phyloP scores from a whole-genome alignment of 1,140 invertebrate genomes.

The Riptortus pedestris region DNA sequence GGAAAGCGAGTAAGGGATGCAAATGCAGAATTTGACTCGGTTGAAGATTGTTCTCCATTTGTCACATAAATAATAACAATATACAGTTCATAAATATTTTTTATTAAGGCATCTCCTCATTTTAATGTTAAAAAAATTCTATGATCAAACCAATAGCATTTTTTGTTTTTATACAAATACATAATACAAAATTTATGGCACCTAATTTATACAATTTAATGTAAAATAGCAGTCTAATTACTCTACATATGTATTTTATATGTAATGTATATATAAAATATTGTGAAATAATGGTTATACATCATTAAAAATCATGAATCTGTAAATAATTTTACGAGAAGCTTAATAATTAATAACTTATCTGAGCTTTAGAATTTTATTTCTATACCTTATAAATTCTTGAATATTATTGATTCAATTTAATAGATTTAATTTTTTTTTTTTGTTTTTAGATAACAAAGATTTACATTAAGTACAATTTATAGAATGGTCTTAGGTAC shows the following conservation, averaged over 20 bases:
- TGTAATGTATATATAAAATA: neutral
- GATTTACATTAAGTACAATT: no score
- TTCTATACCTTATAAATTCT: no score
- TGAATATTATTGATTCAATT: no score
- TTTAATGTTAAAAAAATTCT: conserved; percentile 1
- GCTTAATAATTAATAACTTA: no score
- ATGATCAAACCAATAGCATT: neutral
- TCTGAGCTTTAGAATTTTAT: no score
- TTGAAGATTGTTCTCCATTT: conserved; percentile 1
- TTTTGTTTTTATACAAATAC: neutral
- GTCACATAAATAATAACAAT: neutral
- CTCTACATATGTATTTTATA: neutral
- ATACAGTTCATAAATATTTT: neutral
- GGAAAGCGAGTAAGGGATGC: conserved; percentile 7
- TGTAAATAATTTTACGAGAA: neutral
- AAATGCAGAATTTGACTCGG: conserved; percentile 12
- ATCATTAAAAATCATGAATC: neutral
- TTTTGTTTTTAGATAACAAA: no score
- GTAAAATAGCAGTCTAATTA: conserved; percentile 13
- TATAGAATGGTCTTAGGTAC: no score
- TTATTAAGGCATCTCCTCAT: conserved; percentile 11
- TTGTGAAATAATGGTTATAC: neutral
- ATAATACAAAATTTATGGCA: conserved; percentile 8
- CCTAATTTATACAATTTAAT: conserved; percentile 4
- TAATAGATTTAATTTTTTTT: no score